Conservation (phyloP, 2,113 vertebrate species). For the Ceratotherium simum region DNA sequence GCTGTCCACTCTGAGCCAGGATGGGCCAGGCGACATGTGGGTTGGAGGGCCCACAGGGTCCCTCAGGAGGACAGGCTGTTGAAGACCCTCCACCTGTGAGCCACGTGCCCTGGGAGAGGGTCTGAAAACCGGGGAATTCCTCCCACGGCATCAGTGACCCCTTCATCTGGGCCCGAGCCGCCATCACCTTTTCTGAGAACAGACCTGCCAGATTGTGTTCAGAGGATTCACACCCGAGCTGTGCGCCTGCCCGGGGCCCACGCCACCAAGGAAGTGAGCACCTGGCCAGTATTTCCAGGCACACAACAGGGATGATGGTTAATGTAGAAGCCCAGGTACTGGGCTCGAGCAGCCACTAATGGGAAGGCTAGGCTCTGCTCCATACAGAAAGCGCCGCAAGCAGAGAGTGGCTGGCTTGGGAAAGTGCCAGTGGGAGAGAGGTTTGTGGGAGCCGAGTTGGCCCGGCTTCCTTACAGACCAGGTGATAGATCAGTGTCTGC, state of each 20-base stretch:
- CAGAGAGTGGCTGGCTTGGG: not conserved
- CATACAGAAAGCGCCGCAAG: not conserved
- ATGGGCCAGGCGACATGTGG: not conserved
- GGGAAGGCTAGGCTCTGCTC: not conserved
- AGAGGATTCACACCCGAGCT: not conserved
- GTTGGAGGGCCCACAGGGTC: too few relatives aligned
- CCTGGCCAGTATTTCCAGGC: not conserved
- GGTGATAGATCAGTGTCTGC: not conserved
- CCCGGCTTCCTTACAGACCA: not conserved
- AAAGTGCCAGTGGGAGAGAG: not conserved
- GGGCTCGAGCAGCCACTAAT: not conserved
- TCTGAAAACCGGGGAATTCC: not conserved
- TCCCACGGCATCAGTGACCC: too few relatives aligned
- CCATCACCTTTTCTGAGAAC: too few relatives aligned
- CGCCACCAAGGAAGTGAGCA: not conserved
- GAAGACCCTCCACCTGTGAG: not conserved
- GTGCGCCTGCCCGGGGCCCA: not conserved
- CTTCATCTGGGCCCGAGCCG: not conserved
- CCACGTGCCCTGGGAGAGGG: not conserved
- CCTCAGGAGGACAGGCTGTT: not conserved
- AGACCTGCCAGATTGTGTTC: too few relatives aligned
- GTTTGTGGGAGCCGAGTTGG: not conserved
- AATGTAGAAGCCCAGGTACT: accelerated
- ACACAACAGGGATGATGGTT: not conserved
- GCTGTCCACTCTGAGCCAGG: not conserved